phyloP scores from a whole-genome alignment of 2,888 invertebrate species.

The Amblyteles armatorius region DNA sequence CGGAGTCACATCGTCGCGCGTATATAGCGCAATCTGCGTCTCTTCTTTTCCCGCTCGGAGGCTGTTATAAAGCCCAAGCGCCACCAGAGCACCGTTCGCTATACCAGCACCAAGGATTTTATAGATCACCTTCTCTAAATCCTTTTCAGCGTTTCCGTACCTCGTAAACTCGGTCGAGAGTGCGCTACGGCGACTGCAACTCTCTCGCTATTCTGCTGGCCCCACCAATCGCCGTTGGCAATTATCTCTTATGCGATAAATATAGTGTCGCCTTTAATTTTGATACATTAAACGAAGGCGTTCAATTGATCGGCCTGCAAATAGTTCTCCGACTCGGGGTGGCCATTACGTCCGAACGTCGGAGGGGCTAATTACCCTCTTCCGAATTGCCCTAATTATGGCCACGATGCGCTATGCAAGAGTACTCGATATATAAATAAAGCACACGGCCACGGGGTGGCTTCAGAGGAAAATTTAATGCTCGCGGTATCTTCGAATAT shows the following conservation, averaged over 20 bases:
- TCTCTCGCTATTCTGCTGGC: not conserved
- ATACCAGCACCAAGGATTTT: conserved; percentile 32
- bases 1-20: conserved; percentile 3
- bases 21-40: not conserved
- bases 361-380: conserved; percentile 7
- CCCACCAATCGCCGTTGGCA: not conserved
- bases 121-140: conserved; percentile 52
- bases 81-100: not conserved
- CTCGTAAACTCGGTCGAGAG: conserved; percentile 54
- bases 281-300: conserved; percentile 22
- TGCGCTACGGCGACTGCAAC: conserved; percentile 23
- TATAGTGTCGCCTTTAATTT: conserved; percentile 32
- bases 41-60: conserved; percentile 26
- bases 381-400: conserved; percentile 3
- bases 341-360: not conserved
- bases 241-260: conserved; percentile 34
- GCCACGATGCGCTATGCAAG: not conserved
- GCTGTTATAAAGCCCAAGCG: conserved; percentile 3
- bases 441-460: not conserved
- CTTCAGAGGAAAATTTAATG: not conserved
- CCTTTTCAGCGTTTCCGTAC: conserved; percentile 43
- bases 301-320: not conserved
- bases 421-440: not conserved
- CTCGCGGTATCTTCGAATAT: not conserved
- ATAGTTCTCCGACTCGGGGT: conserved; percentile 4